Conservation (phyloP, 1,140 invertebrate genomes). For the Halesus radiatus region DNA sequence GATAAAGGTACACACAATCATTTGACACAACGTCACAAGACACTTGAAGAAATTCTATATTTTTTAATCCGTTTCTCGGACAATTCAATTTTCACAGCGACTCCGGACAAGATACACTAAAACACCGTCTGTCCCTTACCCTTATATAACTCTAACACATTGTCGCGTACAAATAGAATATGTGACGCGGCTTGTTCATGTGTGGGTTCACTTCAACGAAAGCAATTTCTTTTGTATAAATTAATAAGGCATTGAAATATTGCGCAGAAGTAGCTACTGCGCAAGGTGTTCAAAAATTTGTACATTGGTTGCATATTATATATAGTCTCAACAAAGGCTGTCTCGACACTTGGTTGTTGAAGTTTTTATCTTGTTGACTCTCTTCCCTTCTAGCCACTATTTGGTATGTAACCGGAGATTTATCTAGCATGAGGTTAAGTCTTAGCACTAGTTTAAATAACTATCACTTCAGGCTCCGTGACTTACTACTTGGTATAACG, state of each 20-base stretch:
- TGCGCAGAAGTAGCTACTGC: background rate
- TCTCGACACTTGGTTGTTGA: too few relatives aligned
- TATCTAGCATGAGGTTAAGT: conserved; percentile 6
- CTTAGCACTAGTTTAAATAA: conserved; percentile 25
- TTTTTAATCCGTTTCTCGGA: conserved; percentile 41
- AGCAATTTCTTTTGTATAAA: conserved; percentile 9
- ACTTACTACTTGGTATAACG: conserved; percentile 46
- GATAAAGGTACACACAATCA: conserved; percentile 50
- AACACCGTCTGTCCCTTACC: background rate
- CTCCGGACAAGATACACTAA: background rate
- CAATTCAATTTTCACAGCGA: conserved; percentile 19
- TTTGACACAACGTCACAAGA: conserved; percentile 55
- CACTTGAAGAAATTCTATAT: conserved; percentile 53
- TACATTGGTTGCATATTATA: background rate
- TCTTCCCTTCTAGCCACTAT: background rate
- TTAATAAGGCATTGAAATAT: conserved; percentile 30
- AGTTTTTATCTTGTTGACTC: background rate
- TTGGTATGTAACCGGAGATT: background rate
- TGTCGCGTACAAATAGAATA: background rate
- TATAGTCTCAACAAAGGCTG: background rate
- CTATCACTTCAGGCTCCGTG: conserved; percentile 1
- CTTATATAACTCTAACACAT: background rate
- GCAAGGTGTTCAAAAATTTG: conserved; percentile 22
- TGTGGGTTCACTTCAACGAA: background rate
- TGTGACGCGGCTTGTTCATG: too few relatives aligned